Evolutionary conservation across 2,797 vertebrate genomes (phyloP), one percentile per base, ranked within the genome.

Genomic region (Ispidina lecontei): DNA sequence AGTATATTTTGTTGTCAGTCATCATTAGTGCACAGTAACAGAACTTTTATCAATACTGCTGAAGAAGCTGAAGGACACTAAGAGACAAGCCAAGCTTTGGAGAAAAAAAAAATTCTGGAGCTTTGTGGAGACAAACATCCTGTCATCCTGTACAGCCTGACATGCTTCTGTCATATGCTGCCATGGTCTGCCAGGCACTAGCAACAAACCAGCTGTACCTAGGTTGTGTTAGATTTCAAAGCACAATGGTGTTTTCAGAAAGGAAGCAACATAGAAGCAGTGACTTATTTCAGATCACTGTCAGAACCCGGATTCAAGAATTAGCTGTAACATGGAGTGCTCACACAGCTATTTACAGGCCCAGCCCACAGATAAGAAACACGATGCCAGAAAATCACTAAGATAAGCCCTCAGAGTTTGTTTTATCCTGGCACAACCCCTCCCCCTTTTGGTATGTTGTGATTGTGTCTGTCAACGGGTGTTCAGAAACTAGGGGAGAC

Each of bases 171-270:
- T 31, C 1, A 12, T 19, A 29, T 21, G 18, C 23, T 26, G n/a
- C n/a, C 39, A 35, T 11, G 25, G 26, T 64, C 77, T 84, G 52
- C 20, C 73, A 88, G 37, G 43, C 58, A 68, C 52, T 28, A 6
- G 33, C 9, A 87, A 75, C 54, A 84, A 91, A 90, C 15, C 29
- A 74, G 37, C 46, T 28, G 26, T 59, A 17, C 51, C 54, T 55
- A 56, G 37, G 12, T 5, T 41, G 41, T 68, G 17, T 39, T 56
- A 74, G 60, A 76, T 54, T 72, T 29, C 59, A 64, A 75, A 77
- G 29, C 16, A 18, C 21, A 44, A 37, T 0, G 0, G 12, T 63
- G 52, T 20, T 64, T 84, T 52, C 15, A 29, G 51, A 31, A 35
- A 83, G 60, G 46, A 67, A 14, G 37, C 29, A 60, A 33, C 16